phyloP scores from a whole-genome alignment of 2,888 invertebrate species.

The Apamea monoglypha region DNA sequence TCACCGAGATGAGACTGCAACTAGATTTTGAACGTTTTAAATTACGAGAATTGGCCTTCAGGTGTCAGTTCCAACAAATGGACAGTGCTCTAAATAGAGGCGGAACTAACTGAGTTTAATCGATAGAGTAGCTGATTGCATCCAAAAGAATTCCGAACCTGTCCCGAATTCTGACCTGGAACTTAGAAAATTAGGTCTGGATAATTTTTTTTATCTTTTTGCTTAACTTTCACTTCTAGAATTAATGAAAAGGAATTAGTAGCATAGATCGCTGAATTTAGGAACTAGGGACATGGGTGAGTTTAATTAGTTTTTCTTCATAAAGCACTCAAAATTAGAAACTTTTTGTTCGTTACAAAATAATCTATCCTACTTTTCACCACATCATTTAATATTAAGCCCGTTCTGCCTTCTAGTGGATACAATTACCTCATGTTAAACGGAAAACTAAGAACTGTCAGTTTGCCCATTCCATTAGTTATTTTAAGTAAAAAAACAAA shows the following conservation, averaged over 20 bases:
- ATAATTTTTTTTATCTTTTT: constrained; percentile 25
- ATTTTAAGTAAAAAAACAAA: constrained; percentile 32
- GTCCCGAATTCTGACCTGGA: constrained; percentile 18
- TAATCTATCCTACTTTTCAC: background rate
- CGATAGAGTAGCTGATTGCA: constrained; percentile 39
- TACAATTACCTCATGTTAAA: constrained; percentile 8
- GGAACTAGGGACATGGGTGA: background rate
- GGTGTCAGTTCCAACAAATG: constrained; percentile 50
- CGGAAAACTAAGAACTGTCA: constrained; percentile 10
- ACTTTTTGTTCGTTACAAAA: background rate
- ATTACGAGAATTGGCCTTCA: too few relatives aligned
- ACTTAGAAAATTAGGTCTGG: constrained; percentile 5
- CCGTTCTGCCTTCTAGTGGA: constrained; percentile 1
- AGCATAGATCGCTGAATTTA: background rate
- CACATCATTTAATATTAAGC: background rate
- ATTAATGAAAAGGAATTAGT: background rate
- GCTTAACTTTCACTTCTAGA: constrained; percentile 1
- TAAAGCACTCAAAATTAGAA: background rate
- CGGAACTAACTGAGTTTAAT: constrained; percentile 50
- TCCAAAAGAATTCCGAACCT: constrained; percentile 33
- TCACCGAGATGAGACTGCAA: too few relatives aligned
- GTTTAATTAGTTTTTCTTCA: background rate
- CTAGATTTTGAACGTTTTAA: too few relatives aligned
- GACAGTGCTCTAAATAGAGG: constrained; percentile 39
- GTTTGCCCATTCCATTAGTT: constrained; percentile 13